phyloP scores from a whole-genome alignment of 2,797 vertebrate genomes.

The Crocidura indochinensis region DNA sequence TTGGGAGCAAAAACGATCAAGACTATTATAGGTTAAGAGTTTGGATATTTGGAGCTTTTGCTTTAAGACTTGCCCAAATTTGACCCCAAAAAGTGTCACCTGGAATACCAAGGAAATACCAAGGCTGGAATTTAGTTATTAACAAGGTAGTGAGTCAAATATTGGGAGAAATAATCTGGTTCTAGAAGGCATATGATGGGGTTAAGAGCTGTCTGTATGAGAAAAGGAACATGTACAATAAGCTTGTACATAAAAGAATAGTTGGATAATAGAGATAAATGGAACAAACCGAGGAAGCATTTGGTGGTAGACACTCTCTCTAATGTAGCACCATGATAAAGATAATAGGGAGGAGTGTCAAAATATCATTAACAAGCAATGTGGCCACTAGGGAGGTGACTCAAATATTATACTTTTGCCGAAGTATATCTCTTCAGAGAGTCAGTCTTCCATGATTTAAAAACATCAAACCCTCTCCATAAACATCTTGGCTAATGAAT shows the following conservation, averaged over 20 bases:
- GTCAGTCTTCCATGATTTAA: slow-evolving; percentile 3
- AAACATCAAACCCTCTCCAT: slow-evolving; percentile 16
- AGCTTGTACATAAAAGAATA: slow-evolving; percentile 4
- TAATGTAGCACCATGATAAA: slow-evolving; percentile 2
- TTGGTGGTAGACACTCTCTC: slow-evolving; percentile 36
- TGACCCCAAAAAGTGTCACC: slow-evolving; percentile 14
- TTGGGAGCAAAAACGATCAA: slow-evolving; percentile 8
- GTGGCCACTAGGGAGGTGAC: slow-evolving; percentile 39
- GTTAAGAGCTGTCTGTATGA: slow-evolving; percentile 43
- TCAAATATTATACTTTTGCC: slow-evolving; percentile 49
- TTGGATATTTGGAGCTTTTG: neutral
- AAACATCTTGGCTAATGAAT: slow-evolving; percentile 15
- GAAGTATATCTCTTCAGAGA: slow-evolving; percentile 36
- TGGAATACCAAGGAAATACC: neutral
- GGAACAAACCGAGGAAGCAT: slow-evolving; percentile 24
- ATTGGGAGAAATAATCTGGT: neutral
- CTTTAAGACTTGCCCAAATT: neutral
- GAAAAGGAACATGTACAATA: slow-evolving; percentile 14
- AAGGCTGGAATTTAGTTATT: neutral
- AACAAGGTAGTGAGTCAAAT: slow-evolving; percentile 41
- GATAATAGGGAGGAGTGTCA: neutral
- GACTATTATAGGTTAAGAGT: slow-evolving; percentile 36
- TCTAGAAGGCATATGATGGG: slow-evolving; percentile 27
- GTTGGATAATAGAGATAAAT: slow-evolving; percentile 29
- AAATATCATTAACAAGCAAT: slow-evolving; percentile 10